Base-by-base conservation (phyloP, 2,797 vertebrate species). In the Enteromius anoplus region DNA sequence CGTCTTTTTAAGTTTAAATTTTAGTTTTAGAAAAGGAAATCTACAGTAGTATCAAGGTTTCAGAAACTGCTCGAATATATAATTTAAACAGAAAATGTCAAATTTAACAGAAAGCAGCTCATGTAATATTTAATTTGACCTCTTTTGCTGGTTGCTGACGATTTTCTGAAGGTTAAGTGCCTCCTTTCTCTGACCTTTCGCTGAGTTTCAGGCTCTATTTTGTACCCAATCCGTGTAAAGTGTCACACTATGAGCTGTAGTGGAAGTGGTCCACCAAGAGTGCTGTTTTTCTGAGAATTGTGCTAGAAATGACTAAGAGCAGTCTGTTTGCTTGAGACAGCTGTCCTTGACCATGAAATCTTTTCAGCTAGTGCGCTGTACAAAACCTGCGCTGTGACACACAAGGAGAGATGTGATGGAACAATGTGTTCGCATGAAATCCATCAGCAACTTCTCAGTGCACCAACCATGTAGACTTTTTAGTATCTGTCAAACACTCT, bases 321-420 rank as follows among this genome's bases (percentile, higher is more conserved):
- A 82, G 29, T 81, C 40, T 64, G 42, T 66, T 77, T 26, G 7
- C 12, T 69, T 42, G 73, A 69, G 73, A 68, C 65, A 47, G 80
- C 49, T 82, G 49, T 75, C 81, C 81, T 82, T 75, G 73, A 76
- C 64, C 51, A 19, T 60, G 14, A 45, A 2, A 47, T 70, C 51
- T 62, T 78, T 70, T 58, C 47, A 85, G 32, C 73, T 75, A 51
- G 23, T 66, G 47, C 66, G 81, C 40, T 69, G 75, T 45, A 51
- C 51, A 75, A 53, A 75, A 70, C 70, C 71, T 78, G 68, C 72
- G 42, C 51, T 26, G 14, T 55, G 65, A 65, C 65, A 76, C 58
- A 53, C 26, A 34, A 45, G 78, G 51, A 85, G 80, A 80, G 75
- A 84, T 78, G 84, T 53, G 60, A 72, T 29, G 42, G 64, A 87